phyloP scores from a whole-genome alignment of 2,797 vertebrate genomes.

The Morus bassanus region DNA sequence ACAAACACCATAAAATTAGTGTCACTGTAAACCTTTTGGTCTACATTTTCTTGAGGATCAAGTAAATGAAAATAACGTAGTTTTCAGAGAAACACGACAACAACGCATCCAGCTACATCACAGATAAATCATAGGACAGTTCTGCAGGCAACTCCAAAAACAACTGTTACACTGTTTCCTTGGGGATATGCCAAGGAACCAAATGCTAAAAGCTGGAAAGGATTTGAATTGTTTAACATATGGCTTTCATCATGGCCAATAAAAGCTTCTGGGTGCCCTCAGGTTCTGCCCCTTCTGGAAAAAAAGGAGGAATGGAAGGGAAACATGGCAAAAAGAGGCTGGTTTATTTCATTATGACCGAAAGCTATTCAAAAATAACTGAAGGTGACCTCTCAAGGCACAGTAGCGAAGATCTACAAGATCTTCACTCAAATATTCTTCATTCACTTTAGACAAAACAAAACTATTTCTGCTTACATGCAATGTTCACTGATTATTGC shows the following conservation, averaged over 20 bases:
- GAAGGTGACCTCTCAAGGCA: not conserved
- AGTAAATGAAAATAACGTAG: not conserved
- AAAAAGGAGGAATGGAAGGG: not conserved
- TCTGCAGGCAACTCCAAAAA: not conserved
- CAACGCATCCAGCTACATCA: not conserved
- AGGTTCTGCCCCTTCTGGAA: not conserved
- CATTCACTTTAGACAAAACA: not conserved
- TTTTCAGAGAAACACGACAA: not conserved
- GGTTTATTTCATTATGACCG: not conserved
- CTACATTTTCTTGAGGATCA: not conserved
- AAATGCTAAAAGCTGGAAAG: slow-evolving; percentile 26
- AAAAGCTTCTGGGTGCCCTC: not conserved
- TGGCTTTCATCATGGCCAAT: not conserved
- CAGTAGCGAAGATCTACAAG: not conserved
- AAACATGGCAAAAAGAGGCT: not conserved
- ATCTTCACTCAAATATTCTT: not conserved
- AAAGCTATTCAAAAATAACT: not conserved
- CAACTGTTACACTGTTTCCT: not conserved
- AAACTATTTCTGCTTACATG: not conserved
- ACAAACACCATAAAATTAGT: not conserved
- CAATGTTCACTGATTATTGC: not conserved
- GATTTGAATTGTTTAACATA: slow-evolving; percentile 23
- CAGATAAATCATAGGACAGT: not conserved
- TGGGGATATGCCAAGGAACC: not conserved
- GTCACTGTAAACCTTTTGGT: not conserved